Evolutionary conservation across 1,140 invertebrate species (phyloP), one percentile per base, ranked within the genome.

Genomic region (Nephila pilipes): DNA sequence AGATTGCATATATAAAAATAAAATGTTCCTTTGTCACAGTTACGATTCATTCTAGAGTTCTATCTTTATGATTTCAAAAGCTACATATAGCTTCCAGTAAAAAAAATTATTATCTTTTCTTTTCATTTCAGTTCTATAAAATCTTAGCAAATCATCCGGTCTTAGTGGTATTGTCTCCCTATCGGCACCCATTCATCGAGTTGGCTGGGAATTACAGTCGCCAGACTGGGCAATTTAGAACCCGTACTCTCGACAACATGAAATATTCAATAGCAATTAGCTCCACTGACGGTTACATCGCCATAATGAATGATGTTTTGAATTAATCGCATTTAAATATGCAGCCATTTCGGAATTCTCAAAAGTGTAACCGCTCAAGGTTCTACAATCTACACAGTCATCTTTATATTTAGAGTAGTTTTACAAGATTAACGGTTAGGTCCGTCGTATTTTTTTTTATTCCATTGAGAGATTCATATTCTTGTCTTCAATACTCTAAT

Each of bases 211-310:
- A 63, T 63, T 63, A n/a, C 65, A 69, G 29, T 25, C 65, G 65
- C 65, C 65, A 69, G 14, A 69, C 14, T 16, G 29, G 65, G 12
- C 65, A 69, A 32, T 32, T 25, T 32, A 6, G 46, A 46, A 10
- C 46, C 46, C 46, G 46, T 46, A 6, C 32, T 69, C 65, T 4
- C 65, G 65, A 4, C n/a, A 69, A 69, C 65, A 69, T 69, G 65
- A 69, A 69, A 69, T 69, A 69, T 69, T 69, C 65, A 69, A 16
- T 69, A 32, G 65, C 65, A 69, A 69, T 69, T 69, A 69, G 25
- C 32, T 14, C 29, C 16, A 16, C 29, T 69, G 65, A 69, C 65
- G 65, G 25, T 69, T 69, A 69, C 65, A 69, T 69, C 14, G 65
- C 29, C 65, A 29, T 69, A 69, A 69, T 69, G 65, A 69, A 69